Base-by-base conservation (phyloP, 2,113 vertebrate genomes). In the Ceyx melanurus region DNA sequence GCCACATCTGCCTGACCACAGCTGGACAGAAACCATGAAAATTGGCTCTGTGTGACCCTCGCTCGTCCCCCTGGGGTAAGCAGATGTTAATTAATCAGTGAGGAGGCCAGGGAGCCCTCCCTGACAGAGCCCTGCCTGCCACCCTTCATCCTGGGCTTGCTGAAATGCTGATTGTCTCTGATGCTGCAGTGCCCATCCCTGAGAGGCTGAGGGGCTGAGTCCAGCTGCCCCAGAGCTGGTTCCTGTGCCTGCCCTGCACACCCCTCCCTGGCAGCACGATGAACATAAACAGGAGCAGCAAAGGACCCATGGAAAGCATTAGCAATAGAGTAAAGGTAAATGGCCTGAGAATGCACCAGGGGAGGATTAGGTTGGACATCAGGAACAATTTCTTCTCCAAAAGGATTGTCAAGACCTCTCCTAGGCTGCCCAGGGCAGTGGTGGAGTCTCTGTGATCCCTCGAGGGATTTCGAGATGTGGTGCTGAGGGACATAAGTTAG, bases 21-120 rank as follows among this genome's bases (percentile, higher is more conserved):
- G 33, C 79, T 86, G 72, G 80, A 31, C 54, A 33, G 29, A 70
- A 78, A 14, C 65, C 2, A 0, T 16, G 79, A n/a, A n/a, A 54
- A 43, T 28, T 3, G 40, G 10, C 73, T 89, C 54, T 4, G 54
- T 7, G 33, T 1, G 4, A 15, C 7, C 42, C 72, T 26, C 8
- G 1, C 43, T n/a, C 33, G 51, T 25, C 26, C 61, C 65, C 37
- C 10, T 0, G 2, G 76, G 28, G 6, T 15, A 13, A 23, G 35
- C 1, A 0, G 12, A 16, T 1, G 0, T 68, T 80, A 45, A 83
- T 88, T 53, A 45, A 35, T 1, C 1, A 0, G 4, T 2, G 14
- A 26, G 18, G 28, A 72, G 70, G 45, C 3, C 0, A 1, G 23
- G 37, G 64, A 92, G 83, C 64, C 29, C 19, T 78, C 43, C 19